Base-by-base conservation (phyloP, 1,140 invertebrate species). In the Aplysia californica region DNA sequence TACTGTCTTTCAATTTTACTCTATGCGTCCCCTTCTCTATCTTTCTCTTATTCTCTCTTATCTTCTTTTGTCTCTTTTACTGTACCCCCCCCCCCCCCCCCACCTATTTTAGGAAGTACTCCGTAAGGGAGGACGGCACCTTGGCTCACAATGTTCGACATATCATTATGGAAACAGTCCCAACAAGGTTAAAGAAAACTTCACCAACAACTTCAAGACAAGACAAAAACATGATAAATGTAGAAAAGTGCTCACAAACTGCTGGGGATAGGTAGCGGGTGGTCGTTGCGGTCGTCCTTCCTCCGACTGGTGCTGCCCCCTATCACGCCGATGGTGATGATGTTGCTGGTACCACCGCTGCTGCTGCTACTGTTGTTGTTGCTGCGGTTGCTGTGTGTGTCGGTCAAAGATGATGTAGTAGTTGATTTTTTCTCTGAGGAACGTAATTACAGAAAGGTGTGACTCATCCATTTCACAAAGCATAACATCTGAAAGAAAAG, bases 281-380 rank as follows among this genome's bases (percentile, higher is more conserved):
- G 58, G 36, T 75, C 59, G 23, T 44, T 15, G 26, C 35, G 50
- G 35, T 20, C 20, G 36, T 75, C 72, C 15, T 75, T 61, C 35
- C 55, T 75, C 10, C 72, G 36, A 6, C 72, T 41, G 33, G 38
- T 75, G n/a, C 33, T 50, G 59, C 38, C 44, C 31, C 72, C 72
- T 38, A 75, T 75, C 10, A 50, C 56, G 29, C 55, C 56, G 31
- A 75, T 75, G 26, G 55, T 75, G 36, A 26, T 65, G 39, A 58
- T 75, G 6, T 23, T 23, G 29, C 36, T 73, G 3, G 1, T 26
- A 38, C 3, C 39, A 38, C 2, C 59, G 58, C 20, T 75, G 15
- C 31, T 65, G 50, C 18, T 31, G 50, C 15, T 33, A 31, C n/a
- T 71, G 69, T 15, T 71, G 69, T n/a, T 72, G 71, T 36, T 38